Evolutionary conservation across 1,140 invertebrate genomes (phyloP), one percentile per base, ranked within the genome.

Genomic region (Caenorhabditis remanei): DNA sequence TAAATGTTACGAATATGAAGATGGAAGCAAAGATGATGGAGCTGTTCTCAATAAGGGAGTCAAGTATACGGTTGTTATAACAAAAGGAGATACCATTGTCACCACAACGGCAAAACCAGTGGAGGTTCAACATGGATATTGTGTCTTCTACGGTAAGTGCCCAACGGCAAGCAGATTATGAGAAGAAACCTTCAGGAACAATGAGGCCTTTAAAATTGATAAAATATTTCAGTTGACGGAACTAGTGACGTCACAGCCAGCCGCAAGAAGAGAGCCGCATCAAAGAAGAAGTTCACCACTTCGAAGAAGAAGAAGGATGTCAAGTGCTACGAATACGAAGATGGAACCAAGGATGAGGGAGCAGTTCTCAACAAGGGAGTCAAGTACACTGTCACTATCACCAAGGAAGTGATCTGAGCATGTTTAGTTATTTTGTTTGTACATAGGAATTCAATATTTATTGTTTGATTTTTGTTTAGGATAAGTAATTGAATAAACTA

Each of bases 271-370:
- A 71, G 65, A 71, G 40, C 40, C 5, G 16, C 41, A 7, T 21
- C 19, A 21, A 63, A 63, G 24, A 63, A 63, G 24, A 14, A 11
- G 11, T 63, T 63, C 61, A 63, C 21, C 61, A 24, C 21, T 32
- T 16, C 41, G 7, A 71, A 71, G 65, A 71, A 71, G 65, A 71
- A 63, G 61, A 32, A 43, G 40, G 61, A 63, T 7, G 19, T 16
- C 4, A 71, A 71, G 41, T 71, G 65, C 24, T 71, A 43, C 65
- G 65, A 71, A 41, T 71, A 71, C 8, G 65, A 71, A 19, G 65
- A 71, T 19, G 65, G 65, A 71, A 71, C 40, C 21, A 71, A 71
- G 19, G 65, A 71, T 46, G 65, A 71, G 65, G 65, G 65, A 46
- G 65, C 65, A 4, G 65, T 71, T 43, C 65, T 71, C 19, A 71